Conservation (phyloP, 2,113 vertebrate genomes). For the Nicator chloris region DNA sequence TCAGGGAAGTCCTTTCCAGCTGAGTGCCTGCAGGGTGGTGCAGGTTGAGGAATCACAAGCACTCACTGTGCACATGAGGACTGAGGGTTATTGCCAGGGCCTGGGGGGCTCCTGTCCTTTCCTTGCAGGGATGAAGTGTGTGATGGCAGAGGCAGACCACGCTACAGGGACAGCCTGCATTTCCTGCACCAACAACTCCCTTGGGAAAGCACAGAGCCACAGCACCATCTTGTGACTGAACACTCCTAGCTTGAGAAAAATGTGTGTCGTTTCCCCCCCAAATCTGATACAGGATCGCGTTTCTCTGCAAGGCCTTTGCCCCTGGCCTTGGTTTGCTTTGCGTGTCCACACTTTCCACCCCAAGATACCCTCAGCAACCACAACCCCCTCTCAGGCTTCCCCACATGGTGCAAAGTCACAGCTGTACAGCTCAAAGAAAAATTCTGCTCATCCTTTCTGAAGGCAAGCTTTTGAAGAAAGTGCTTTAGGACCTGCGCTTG, state of each 20-base stretch:
- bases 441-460: background rate
- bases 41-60: fast-evolving
- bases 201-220: background rate
- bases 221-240: constrained; percentile 18
- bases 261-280: fast-evolving
- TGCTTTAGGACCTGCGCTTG: background rate
- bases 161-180: background rate
- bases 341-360: fast-evolving
- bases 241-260: background rate
- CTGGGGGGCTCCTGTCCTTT: background rate
- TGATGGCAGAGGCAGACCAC: background rate
- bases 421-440: background rate
- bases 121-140: background rate
- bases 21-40: background rate
- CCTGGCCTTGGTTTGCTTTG: background rate
- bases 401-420: background rate
- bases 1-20: background rate
- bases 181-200: fast-evolving
- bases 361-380: background rate
- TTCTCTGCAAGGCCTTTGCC: background rate
- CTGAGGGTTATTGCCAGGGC: background rate
- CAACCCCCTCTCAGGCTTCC: background rate
- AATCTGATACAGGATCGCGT: background rate
- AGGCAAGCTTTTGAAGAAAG: background rate
- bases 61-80: background rate